phyloP scores from a whole-genome alignment of 2,888 invertebrate genomes.

The Galeopsomyia nigrocyanea region DNA sequence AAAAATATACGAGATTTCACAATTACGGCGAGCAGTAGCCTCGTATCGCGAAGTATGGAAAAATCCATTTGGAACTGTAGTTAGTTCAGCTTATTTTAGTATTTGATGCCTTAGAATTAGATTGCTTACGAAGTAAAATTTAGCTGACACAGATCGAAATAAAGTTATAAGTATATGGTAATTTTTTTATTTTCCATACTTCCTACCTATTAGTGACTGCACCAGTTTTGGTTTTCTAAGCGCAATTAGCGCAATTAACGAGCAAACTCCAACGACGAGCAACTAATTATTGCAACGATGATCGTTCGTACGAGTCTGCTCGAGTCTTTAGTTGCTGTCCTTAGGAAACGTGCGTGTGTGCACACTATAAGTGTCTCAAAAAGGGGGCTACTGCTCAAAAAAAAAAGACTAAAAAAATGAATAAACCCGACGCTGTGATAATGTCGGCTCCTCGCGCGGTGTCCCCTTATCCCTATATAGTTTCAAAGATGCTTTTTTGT shows the following conservation, averaged over 20 bases:
- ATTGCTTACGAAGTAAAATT: too few species aligned
- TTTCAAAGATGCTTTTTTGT: neutral
- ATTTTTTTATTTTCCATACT: constrained; percentile 25
- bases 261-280: constrained; percentile 18
- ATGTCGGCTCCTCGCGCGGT: constrained; percentile 6
- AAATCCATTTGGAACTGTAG: neutral
- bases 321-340: too few species aligned
- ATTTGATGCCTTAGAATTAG: too few species aligned
- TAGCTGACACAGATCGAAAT: too few species aligned
- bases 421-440: neutral
- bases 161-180: too few species aligned
- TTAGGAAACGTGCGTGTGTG: too few species aligned
- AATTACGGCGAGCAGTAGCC: constrained; percentile 29
- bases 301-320: too few species aligned
- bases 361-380: too few species aligned
- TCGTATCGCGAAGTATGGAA: constrained; percentile 11
- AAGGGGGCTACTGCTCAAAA: too few species aligned
- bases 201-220: neutral
- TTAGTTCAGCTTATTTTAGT: too few species aligned
- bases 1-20: constrained; percentile 7
- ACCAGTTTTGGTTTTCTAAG: constrained; percentile 20
- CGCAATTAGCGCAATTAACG: neutral
- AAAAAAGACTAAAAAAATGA: too few species aligned
- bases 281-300: neutral
- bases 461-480: neutral